Percentiles rank a stretch among this genome's conserved stretches.
phyloP scores from a whole-genome alignment of 2,888 invertebrate species.

The Hydraecia micacea region DNA sequence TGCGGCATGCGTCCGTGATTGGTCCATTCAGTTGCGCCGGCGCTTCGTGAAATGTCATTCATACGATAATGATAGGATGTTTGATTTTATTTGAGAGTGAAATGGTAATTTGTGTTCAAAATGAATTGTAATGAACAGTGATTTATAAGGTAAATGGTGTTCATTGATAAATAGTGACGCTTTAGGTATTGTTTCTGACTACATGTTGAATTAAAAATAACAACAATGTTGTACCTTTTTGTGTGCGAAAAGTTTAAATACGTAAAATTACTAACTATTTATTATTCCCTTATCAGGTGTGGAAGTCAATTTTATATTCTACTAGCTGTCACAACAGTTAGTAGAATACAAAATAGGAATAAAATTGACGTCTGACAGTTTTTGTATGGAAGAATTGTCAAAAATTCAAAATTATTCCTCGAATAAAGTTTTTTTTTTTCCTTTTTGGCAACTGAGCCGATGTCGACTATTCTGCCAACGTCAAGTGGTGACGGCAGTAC shows the following conservation, averaged over 20 bases:
- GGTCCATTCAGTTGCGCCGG: conserved; percentile 55
- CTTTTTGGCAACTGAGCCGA: too few species aligned
- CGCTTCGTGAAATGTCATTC: conserved; percentile 55
- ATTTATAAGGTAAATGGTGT: conserved; percentile 32
- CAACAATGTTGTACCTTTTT: not conserved
- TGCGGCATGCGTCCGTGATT: conserved; percentile 59
- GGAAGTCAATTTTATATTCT: not conserved
- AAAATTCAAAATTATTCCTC: too few species aligned
- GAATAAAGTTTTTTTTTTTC: too few species aligned
- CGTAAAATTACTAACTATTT: not conserved
- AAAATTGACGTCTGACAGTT: too few species aligned
- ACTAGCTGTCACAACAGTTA: not conserved
- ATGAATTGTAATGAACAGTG: not conserved
- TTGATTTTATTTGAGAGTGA: conserved; percentile 6
- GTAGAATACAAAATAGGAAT: too few species aligned
- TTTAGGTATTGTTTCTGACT: not conserved
- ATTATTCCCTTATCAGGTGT: not conserved
- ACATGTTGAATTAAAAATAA: conserved; percentile 4
- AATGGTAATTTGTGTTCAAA: conserved; percentile 16
- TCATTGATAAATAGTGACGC: conserved; percentile 35
- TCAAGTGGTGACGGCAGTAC: too few species aligned
- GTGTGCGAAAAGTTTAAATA: not conserved
- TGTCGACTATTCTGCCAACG: too few species aligned
- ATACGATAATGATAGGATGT: conserved; percentile 33
- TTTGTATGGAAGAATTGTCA: too few species aligned